Evolutionary conservation across 1,140 invertebrate species (phyloP), one percentile per base, ranked within the genome.

Genomic region (Formica exsecta): DNA sequence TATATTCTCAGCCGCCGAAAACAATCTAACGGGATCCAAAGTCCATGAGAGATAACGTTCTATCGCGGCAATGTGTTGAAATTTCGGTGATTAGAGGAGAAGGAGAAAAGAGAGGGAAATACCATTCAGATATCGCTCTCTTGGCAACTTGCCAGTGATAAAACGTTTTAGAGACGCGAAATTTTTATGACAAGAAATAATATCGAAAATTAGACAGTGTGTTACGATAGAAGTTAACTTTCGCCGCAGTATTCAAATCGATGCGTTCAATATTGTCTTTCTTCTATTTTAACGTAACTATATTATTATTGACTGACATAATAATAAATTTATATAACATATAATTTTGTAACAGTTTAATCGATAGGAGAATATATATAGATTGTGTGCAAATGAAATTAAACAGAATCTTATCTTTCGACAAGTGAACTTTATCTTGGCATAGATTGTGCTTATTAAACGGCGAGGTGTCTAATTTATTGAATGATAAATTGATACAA

Each of bases 41-140:
- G 79, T 83, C 29, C 68, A 74, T 8, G 32, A 61, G 13, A 83
- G 79, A 83, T 83, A 83, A 74, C 38, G 19, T 74, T 61, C 38
- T 73, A 83, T 83, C 68, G 25, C 16, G 25, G 22, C 22, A 25
- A 59, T 48, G 19, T 81, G 79, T 61, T 61, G 79, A 83, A 83
- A 83, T 83, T 83, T 83, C 8, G 38, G 19, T 36, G 54, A 48
- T 73, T 48, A 70, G 48, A 51, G 16, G 16, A 19, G 48, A 0
- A n/a, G n/a, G 9, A 1, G 3, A 25, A 65, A n/a, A 19, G 16
- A 51, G 48, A 16, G 48, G 9, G 36, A 6, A 8, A 16, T 57
- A 13, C 1, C 13, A 64, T 44, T 29, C 16, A 38, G 11, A 2
- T 57, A 59, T 61, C 8, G 16, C 9, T 4, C 44, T 41, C 13